phyloP scores from a whole-genome alignment of 2,797 vertebrate species.

The Acanthurus lineatus region DNA sequence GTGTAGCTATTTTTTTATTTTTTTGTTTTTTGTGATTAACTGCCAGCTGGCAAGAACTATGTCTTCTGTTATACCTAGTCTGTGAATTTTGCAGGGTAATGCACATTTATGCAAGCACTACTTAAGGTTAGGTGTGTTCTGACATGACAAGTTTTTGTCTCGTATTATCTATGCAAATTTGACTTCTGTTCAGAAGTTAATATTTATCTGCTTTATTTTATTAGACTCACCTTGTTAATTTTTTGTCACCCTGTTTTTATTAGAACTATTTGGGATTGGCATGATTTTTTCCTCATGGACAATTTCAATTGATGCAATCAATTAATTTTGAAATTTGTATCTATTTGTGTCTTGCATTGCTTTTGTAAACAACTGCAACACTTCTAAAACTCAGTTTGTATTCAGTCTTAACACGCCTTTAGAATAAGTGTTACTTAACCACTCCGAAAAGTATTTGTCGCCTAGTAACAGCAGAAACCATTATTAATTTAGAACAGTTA shows the following conservation, averaged over 20 bases:
- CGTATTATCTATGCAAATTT: too few species aligned
- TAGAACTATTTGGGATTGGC: neutral
- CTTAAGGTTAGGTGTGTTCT: too few species aligned
- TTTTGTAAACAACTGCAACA: neutral
- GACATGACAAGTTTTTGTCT: too few species aligned
- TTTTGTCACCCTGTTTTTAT: neutral
- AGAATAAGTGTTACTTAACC: neutral
- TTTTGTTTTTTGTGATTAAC: too few species aligned
- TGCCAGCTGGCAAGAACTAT: too few species aligned
- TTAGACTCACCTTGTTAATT: neutral
- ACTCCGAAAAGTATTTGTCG: neutral
- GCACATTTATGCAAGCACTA: too few species aligned
- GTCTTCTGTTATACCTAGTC: too few species aligned
- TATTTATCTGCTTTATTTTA: too few species aligned
- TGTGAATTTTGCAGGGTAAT: too few species aligned
- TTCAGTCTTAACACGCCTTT: conserved; percentile 14
- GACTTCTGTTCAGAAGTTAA: too few species aligned
- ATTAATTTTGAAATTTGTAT: neutral
- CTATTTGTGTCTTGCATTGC: neutral
- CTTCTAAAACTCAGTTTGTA: neutral
- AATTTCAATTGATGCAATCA: neutral
- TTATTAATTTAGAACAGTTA: neutral
- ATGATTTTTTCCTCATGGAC: neutral
- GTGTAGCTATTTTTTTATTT: too few species aligned
- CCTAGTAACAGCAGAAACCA: conserved; percentile 12